Conservation (phyloP, 2,888 invertebrate species). For the Caenorhabditis angaria region DNA sequence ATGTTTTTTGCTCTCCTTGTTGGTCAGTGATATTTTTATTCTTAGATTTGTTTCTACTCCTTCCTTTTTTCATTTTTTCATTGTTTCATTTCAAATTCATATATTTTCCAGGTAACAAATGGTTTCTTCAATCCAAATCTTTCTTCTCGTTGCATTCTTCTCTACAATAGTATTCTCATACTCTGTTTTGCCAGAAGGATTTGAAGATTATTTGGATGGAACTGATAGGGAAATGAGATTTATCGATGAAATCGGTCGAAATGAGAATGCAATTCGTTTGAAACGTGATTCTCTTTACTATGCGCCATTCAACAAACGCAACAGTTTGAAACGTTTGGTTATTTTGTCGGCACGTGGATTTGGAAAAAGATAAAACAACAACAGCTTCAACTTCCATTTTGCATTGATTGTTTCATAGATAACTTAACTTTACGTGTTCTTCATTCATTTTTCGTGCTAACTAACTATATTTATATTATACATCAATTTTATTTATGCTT, state of each 20-base stretch:
- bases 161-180: not conserved
- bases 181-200: not conserved
- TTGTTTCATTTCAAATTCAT: no score
- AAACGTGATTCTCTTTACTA: not conserved
- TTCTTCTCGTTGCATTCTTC: not conserved
- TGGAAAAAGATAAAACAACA: conserved; percentile 21
- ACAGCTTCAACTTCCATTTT: not conserved
- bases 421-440: not conserved
- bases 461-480: not conserved
- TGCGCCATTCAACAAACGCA: conserved; percentile 30
- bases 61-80: not conserved
- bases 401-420: not conserved
- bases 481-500: not conserved
- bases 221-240: not conserved
- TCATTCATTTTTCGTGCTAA: not conserved
- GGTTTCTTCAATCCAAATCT: not conserved
- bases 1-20: no score
- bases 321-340: conserved; percentile 37
- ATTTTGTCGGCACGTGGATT: conserved; percentile 43
- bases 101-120: not conserved
- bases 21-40: not conserved
- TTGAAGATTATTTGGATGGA: no score
- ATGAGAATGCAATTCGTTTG: not conserved
- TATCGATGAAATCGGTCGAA: not conserved
- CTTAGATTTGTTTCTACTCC: no score